phyloP scores from a whole-genome alignment of 2,888 invertebrate genomes.

The Mythimna loreyi region DNA sequence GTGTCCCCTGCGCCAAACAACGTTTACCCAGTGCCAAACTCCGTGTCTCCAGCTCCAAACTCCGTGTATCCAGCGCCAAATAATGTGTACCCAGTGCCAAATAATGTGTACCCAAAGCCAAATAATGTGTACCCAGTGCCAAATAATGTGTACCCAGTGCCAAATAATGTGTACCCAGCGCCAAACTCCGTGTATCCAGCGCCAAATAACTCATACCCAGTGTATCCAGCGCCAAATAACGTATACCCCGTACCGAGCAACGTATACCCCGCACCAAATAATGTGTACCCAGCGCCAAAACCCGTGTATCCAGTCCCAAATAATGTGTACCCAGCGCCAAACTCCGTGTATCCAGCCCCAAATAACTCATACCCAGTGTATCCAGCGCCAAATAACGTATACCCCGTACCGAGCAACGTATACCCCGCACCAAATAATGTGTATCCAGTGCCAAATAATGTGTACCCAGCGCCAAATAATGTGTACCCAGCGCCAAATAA shows the following conservation, averaged over 20 bases:
- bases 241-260: neutral
- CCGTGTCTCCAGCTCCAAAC: neutral
- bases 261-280: neutral
- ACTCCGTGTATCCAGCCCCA: neutral
- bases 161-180: neutral
- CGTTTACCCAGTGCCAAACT: neutral
- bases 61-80: neutral
- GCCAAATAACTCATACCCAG: too few relatives aligned
- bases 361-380: neutral
- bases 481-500: neutral
- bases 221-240: neutral
- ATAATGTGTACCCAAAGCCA: neutral
- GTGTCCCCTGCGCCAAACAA: neutral
- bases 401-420: neutral
- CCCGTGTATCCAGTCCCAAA: neutral
- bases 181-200: neutral
- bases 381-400: neutral
- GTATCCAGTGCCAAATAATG: neutral
- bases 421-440: neutral
- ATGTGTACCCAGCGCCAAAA: neutral
- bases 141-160: neutral
- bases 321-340: neutral
- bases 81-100: neutral
- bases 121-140: neutral
- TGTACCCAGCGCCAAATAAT: neutral